phyloP scores from a whole-genome alignment of 2,113 vertebrate species.

The Catharus fuscescens region DNA sequence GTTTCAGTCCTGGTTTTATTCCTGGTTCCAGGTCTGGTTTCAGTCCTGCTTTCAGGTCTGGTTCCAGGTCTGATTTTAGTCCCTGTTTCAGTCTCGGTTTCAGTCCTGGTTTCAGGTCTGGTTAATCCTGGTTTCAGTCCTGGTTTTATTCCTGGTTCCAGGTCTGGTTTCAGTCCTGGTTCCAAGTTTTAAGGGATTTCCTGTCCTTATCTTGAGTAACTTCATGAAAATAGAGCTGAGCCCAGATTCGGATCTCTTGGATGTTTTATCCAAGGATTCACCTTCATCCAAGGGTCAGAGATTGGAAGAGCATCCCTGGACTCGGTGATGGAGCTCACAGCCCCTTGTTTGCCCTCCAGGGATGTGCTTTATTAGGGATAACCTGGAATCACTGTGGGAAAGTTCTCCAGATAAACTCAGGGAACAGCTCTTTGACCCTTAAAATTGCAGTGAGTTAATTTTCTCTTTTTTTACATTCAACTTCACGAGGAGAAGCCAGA shows the following conservation, averaged over 20 bases:
- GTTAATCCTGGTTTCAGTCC: background rate
- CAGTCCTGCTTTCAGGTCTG: no score
- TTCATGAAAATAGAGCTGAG: background rate
- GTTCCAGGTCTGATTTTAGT: background rate
- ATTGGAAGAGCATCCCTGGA: accelerated
- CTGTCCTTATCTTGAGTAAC: background rate
- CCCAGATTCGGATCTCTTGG: accelerated
- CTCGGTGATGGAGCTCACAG: accelerated
- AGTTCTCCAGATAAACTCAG: background rate
- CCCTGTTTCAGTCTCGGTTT: background rate
- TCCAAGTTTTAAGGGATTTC: background rate
- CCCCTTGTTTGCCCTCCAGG: background rate
- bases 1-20: no score
- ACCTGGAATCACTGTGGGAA: accelerated
- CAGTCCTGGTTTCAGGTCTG: background rate
- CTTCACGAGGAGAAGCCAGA: background rate
- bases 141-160: background rate
- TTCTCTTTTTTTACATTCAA: background rate
- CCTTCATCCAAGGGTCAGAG: background rate
- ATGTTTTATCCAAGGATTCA: background rate
- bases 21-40: no score
- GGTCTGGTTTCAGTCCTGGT: no score
- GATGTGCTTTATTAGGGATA: background rate
- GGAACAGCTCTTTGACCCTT: background rate
- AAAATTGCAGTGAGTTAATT: background rate